phyloP scores from a whole-genome alignment of 2,888 invertebrate genomes.

The Cremastinae sp. region DNA sequence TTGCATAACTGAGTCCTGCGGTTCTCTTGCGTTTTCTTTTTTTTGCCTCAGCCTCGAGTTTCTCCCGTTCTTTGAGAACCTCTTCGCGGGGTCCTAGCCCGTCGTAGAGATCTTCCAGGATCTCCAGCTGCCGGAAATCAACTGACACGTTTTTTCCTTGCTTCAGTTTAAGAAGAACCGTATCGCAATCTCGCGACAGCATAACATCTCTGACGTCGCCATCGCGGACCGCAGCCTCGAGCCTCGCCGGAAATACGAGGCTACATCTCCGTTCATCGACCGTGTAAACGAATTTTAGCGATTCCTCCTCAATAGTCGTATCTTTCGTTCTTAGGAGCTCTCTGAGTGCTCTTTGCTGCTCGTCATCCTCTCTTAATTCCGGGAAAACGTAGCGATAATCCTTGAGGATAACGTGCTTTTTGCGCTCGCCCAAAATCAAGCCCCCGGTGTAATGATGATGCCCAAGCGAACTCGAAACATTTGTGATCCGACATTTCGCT shows the following conservation, averaged over 20 bases:
- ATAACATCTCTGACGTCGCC: slow-evolving; percentile 89
- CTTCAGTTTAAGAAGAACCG: slow-evolving; percentile 87
- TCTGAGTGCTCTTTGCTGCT: slow-evolving; percentile 84
- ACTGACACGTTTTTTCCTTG: slow-evolving; percentile 89
- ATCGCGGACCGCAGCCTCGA: slow-evolving; percentile 89
- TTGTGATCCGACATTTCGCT: slow-evolving; percentile 85
- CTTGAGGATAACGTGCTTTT: slow-evolving; percentile 85
- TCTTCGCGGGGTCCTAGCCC: slow-evolving; percentile 87
- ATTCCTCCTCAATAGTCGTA: slow-evolving; percentile 80
- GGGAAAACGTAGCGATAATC: slow-evolving; percentile 90
- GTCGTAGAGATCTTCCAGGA: slow-evolving; percentile 84
- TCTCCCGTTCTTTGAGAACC: slow-evolving; percentile 84
- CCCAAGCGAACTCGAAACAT: slow-evolving; percentile 83
- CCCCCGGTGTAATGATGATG: slow-evolving; percentile 84
- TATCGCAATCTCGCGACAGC: slow-evolving; percentile 88
- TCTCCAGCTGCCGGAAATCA: slow-evolving; percentile 84
- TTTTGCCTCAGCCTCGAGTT: slow-evolving; percentile 82
- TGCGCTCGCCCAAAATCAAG: slow-evolving; percentile 84
- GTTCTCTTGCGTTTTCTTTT: slow-evolving; percentile 84
- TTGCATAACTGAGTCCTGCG: slow-evolving; percentile 84
- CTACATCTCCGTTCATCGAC: slow-evolving; percentile 88
- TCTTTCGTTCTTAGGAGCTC: slow-evolving; percentile 84
- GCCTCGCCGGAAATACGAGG: slow-evolving; percentile 87
- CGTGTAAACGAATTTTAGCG: slow-evolving; percentile 87
- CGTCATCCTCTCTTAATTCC: slow-evolving; percentile 85